Percentiles rank a stretch among this genome's conserved stretches.
Evolutionary conservation across 2,888 invertebrate species (phyloP).

Genomic region (Euplagia quadripunctaria): DNA sequence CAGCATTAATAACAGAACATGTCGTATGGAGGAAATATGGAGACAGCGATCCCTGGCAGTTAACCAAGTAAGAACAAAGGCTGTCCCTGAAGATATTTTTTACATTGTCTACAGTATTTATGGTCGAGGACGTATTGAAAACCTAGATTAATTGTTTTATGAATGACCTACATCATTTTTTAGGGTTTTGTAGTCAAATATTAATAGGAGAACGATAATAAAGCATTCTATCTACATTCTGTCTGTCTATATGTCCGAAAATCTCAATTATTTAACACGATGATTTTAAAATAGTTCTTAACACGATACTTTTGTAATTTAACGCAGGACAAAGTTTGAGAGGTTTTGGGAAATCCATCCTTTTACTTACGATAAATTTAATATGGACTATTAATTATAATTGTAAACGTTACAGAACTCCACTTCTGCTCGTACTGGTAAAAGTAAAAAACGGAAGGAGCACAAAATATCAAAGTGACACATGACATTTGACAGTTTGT

Average conservation of each 20-base stretch:
- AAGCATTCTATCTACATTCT: no score
- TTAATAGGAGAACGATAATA: no score
- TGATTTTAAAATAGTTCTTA: no score
- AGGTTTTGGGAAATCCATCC: no score
- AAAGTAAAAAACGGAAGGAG: background rate
- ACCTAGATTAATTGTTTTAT: no score
- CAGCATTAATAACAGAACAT: background rate
- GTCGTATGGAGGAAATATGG: background rate
- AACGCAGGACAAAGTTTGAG: background rate
- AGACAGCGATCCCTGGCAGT: background rate
- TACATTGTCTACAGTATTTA: no score
- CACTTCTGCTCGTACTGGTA: no score
- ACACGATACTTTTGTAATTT: background rate
- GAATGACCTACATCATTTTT: no score
- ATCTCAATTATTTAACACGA: no score
- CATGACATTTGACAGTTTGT: background rate
- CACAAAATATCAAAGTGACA: background rate
- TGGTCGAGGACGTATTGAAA: no score
- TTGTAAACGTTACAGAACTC: background rate
- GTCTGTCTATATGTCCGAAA: no score
- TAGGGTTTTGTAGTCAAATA: no score
- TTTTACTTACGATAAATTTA: background rate
- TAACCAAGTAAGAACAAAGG: slow-evolving; percentile 9
- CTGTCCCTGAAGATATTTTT: background rate
- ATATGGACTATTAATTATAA: background rate